phyloP scores from a whole-genome alignment of 2,113 vertebrate species.

The Eptesicus fuscus region DNA sequence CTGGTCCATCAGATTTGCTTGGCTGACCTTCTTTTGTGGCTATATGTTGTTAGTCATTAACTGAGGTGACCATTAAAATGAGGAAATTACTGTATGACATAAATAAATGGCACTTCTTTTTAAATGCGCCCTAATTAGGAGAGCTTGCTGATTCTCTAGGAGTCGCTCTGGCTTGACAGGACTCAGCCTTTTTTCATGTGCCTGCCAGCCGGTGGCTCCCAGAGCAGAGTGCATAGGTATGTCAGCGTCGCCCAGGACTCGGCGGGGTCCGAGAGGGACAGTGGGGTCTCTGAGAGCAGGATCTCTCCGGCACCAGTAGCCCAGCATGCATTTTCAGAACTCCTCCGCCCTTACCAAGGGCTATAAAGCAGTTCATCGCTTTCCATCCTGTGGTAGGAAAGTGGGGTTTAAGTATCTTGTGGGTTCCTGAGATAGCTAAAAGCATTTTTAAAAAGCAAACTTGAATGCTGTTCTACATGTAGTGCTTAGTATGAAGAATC shows the following conservation, averaged over 20 bases:
- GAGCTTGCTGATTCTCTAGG: not conserved
- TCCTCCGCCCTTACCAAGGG: not conserved
- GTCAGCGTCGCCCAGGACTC: not conserved
- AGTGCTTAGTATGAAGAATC: conserved; percentile 53
- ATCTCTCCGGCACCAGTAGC: not conserved
- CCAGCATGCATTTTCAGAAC: not conserved
- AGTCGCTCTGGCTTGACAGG: not conserved
- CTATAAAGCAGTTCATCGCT: not conserved
- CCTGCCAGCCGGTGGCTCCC: not conserved
- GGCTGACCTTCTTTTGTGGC: not conserved
- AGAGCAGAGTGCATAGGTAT: not conserved
- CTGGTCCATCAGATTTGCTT: not conserved
- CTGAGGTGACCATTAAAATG: not conserved
- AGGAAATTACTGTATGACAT: not conserved
- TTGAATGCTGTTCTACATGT: conserved; percentile 49
- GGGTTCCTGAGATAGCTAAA: conserved; percentile 40
- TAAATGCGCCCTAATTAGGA: conserved; percentile 9
- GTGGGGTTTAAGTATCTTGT: conserved; percentile 29
- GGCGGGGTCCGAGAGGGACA: not conserved
- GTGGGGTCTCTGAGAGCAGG: not conserved
- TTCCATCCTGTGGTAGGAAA: not conserved
- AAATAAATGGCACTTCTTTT: conserved; percentile 4
- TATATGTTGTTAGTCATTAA: conserved; percentile 34
- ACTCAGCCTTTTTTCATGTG: not conserved
- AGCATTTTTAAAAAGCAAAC: conserved; percentile 41